phyloP scores from a whole-genome alignment of 35 echinoderm and acorn worm species.

The Amphiura filiformis region DNA sequence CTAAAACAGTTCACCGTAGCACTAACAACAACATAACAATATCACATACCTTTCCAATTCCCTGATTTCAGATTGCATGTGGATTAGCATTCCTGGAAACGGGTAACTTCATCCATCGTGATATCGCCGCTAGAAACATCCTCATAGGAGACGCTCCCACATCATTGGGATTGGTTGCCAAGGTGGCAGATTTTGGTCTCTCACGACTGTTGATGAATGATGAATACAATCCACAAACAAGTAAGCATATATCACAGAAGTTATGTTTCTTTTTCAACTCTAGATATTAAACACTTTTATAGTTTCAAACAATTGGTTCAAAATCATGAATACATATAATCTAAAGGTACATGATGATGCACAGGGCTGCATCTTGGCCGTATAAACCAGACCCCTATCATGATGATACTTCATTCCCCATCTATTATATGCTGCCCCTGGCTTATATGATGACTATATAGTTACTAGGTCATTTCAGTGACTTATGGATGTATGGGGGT shows the following conservation, averaged over 20 bases:
- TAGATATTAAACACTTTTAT: neutral
- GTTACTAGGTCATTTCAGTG: too few species aligned
- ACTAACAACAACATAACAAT: too few species aligned
- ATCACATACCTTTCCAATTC: too few species aligned
- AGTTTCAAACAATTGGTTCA: neutral
- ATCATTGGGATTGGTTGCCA: constrained; percentile 61
- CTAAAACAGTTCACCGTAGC: too few species aligned
- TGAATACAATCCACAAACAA: constrained; percentile 29
- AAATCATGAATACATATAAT: too few species aligned
- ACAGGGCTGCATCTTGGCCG: neutral
- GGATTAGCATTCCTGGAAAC: constrained; percentile 59
- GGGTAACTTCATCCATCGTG: constrained; percentile 67
- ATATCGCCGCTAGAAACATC: constrained; percentile 69
- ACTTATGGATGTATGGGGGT: too few species aligned
- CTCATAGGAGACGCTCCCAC: constrained; percentile 28
- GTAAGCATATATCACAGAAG: neutral
- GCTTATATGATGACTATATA: too few species aligned
- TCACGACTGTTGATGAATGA: constrained; percentile 67
- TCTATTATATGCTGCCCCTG: neutral
- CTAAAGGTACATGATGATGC: too few species aligned
- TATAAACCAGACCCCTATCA: neutral
- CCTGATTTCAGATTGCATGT: constrained; percentile 38
- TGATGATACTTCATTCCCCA: neutral
- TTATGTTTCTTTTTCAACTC: too few species aligned
- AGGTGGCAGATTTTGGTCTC: constrained; percentile 93